Conservation (phyloP, 2,113 vertebrate species). For the Eurystomus gularis region DNA sequence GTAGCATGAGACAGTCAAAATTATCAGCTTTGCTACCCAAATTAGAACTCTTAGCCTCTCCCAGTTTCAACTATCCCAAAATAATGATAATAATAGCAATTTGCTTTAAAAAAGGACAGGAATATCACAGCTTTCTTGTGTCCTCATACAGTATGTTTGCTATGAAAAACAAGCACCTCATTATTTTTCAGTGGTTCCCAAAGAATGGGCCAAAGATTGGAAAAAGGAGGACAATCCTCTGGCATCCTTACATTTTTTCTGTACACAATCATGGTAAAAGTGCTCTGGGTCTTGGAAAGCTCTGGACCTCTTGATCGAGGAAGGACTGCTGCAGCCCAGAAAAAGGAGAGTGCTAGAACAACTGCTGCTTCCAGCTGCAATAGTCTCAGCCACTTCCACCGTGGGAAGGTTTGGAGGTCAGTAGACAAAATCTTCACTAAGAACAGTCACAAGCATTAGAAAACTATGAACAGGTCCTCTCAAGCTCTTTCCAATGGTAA, state of each 20-base stretch:
- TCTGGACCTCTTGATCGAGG: rapidly evolving
- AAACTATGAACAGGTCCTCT: not conserved
- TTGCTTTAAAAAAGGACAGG: not conserved
- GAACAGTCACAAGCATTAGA: not conserved
- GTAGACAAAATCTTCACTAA: not conserved
- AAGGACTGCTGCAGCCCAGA: not conserved
- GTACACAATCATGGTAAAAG: not conserved
- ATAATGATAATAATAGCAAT: not conserved
- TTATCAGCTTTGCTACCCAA: slow-evolving; percentile 9
- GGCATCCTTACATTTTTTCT: not conserved
- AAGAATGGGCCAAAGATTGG: too few relatives aligned
- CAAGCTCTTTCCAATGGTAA: not conserved
- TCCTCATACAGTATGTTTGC: not conserved
- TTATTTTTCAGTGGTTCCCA: not conserved
- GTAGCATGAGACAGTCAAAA: not conserved
- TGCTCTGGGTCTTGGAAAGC: not conserved
- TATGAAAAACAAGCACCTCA: not conserved
- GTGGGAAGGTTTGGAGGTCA: not conserved
- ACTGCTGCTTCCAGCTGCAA: not conserved
- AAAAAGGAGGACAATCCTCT: not conserved
- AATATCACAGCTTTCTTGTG: not conserved
- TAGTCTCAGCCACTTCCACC: not conserved
- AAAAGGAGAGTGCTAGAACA: not conserved
- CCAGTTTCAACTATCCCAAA: not conserved
- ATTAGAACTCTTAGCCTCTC: slow-evolving; percentile 22